Evolutionary conservation across 2,888 invertebrate genomes (phyloP), one percentile per base, ranked within the genome.

Genomic region (Platynereis dumerilii): DNA sequence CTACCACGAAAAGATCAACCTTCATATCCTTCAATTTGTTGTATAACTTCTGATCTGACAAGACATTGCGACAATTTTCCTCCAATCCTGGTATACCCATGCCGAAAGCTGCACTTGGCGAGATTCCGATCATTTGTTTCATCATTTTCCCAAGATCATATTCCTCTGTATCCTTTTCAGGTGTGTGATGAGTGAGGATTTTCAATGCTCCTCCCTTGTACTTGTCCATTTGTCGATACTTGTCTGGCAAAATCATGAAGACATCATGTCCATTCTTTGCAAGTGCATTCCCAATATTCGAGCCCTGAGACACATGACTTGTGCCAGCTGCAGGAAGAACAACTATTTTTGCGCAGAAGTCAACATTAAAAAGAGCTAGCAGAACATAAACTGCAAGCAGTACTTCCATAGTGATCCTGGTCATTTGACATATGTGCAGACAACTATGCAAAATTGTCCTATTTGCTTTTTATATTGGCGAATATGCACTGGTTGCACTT

Each of bases 191-290:
- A 34, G 34, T 34, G 34, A 34, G 5, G 5, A 34, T 34, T 34
- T 34, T 34, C 7, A 34, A 7, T 12, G 34, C 7, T 34, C 34
- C 34, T 34, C 12, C 34, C 12, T 34, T 34, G 34, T 34, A 7
- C 20, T 60, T 29, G 3, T 12, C 52, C 29, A 48, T 48, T 24
- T 17, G 7, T 3, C 29, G 48, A 20, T 45, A 24, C 17, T 17
- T 29, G 27, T 45, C 26, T 12, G 52, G 22, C 2, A 28, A n/a
- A 7, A 60, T 2, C 10, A 53, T 20, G 52, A 20, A 10, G 20
- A 60, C 52, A 7, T 60, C 60, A 53, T 60, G 60, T 2, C 60
- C 60, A 7, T 29, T n/a, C 20, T 60, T 52, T 24, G 28, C 17
- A 12, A 60, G 53, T 20, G 27, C 53, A 20, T 60, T 24, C 1